phyloP scores from a whole-genome alignment of 2,888 invertebrate species.

The Rapana venosa region DNA sequence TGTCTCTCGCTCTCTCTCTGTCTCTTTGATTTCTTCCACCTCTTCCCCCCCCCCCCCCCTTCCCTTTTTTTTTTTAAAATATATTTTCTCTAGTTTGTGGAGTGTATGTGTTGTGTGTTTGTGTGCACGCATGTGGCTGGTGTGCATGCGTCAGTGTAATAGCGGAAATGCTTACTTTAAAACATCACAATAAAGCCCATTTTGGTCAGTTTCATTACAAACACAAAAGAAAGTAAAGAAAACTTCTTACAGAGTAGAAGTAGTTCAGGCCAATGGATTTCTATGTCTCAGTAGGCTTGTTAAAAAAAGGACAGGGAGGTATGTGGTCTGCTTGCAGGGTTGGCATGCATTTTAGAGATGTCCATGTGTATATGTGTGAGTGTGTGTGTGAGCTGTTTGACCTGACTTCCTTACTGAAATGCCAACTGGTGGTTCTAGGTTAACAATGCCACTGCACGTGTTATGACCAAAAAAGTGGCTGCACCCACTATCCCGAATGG shows the following conservation, averaged over 20 bases:
- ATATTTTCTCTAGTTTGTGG: too few relatives aligned
- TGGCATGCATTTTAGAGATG: constrained; percentile 19
- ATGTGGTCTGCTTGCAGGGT: constrained; percentile 24
- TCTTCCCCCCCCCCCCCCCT: background rate
- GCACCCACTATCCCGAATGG: constrained; percentile 75
- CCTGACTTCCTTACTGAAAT: constrained; percentile 38
- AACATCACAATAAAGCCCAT: too few relatives aligned
- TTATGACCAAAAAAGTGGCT: constrained; percentile 94
- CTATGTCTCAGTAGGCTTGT: too few relatives aligned
- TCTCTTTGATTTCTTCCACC: background rate
- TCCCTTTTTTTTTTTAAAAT: background rate
- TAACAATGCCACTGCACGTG: constrained; percentile 99
- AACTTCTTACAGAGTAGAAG: too few relatives aligned
- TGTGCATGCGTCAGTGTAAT: background rate
- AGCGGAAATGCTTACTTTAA: too few relatives aligned
- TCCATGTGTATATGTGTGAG: constrained; percentile 17
- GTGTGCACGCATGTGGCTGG: background rate
- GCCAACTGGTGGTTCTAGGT: constrained; percentile 82
- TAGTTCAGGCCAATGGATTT: too few relatives aligned
- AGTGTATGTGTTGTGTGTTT: too few relatives aligned
- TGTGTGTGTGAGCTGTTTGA: constrained; percentile 8
- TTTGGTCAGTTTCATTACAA: too few relatives aligned
- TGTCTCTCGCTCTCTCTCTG: background rate
- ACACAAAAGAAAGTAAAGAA: too few relatives aligned
- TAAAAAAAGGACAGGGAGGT: background rate